A percentile compares a stretch with the other conserved stretches of the same genome.
These are phyloP conservation scores for Ptychadena robeensis DNA, from an alignment of 2,797 vertebrate species.

Conservation along the genomic window DNA sequence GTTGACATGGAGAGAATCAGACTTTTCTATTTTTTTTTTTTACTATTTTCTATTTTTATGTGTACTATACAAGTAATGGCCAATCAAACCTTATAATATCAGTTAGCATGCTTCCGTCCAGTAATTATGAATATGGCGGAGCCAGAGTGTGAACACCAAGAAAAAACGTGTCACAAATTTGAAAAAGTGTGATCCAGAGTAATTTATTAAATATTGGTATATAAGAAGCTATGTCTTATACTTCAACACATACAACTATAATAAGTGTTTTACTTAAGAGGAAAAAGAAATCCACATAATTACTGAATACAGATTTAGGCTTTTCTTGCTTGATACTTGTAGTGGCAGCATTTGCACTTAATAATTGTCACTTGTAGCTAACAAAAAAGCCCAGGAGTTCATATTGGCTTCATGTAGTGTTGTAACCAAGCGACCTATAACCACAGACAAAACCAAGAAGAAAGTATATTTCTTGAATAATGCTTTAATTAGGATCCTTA, in stretches of 20 bases:
- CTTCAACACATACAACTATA: constrained; percentile 2
- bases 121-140: constrained; percentile 25
- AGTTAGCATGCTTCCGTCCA: neutral
- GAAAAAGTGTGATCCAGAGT: constrained; percentile 19
- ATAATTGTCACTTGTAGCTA: constrained; percentile 9
- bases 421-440: constrained; percentile 18
- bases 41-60: neutral
- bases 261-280: neutral
- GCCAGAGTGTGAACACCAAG: neutral
- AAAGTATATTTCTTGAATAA: constrained; percentile 35
- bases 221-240: neutral
- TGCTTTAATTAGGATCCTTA: constrained; percentile 41
- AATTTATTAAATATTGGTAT: constrained; percentile 44
- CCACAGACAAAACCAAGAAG: constrained; percentile 21
- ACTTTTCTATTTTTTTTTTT: no score
- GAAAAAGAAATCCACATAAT: neutral
- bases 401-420: constrained; percentile 19
- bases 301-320: neutral
- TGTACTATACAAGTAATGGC: neutral
- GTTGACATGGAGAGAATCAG: no score
- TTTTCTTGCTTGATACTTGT: neutral
- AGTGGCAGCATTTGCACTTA: neutral
- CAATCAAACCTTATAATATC: constrained; percentile 12
- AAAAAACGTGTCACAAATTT: constrained; percentile 18
- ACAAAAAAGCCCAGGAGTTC: neutral